phyloP scores from a whole-genome alignment of 2,888 invertebrate genomes.

The Fissipunctia ypsillon region DNA sequence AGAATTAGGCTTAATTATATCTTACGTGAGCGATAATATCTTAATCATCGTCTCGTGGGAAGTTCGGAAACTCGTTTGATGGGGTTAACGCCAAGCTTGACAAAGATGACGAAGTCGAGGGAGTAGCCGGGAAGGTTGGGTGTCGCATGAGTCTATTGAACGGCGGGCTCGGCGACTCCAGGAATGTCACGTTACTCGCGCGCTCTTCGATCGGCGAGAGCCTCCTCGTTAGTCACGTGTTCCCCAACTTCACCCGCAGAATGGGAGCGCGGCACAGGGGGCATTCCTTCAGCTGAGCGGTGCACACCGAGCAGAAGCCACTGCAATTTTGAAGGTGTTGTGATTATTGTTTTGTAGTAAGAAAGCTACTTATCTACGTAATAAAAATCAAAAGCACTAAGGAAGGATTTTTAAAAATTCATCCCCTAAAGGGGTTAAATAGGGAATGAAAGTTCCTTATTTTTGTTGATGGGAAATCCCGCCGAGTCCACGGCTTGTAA shows the following conservation, averaged over 20 bases:
- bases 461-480: no score
- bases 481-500: background rate
- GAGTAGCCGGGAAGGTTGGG: background rate
- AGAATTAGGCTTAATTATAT: constrained; percentile 17
- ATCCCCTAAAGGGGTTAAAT: no score
- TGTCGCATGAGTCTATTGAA: background rate
- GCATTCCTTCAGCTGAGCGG: constrained; percentile 94
- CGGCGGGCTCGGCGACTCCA: constrained; percentile 43
- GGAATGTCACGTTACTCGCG: constrained; percentile 15
- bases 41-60: background rate
- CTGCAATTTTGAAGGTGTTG: constrained; percentile 79
- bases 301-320: constrained; percentile 96
- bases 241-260: constrained; percentile 70
- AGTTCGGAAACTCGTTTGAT: background rate
- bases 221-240: constrained; percentile 68
- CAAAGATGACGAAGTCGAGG: background rate
- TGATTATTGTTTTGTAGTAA: constrained; percentile 1
- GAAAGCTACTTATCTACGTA: background rate
- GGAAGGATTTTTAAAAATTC: background rate
- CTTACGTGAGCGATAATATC: constrained; percentile 34
- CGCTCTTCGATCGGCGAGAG: constrained; percentile 13
- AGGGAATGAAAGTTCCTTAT: no score
- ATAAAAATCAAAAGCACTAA: background rate
- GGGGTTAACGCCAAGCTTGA: background rate
- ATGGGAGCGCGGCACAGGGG: constrained; percentile 94